Evolutionary conservation across 2,888 invertebrate genomes (phyloP), one percentile per base, ranked within the genome.

Genomic region (Cremastinae sp.): DNA sequence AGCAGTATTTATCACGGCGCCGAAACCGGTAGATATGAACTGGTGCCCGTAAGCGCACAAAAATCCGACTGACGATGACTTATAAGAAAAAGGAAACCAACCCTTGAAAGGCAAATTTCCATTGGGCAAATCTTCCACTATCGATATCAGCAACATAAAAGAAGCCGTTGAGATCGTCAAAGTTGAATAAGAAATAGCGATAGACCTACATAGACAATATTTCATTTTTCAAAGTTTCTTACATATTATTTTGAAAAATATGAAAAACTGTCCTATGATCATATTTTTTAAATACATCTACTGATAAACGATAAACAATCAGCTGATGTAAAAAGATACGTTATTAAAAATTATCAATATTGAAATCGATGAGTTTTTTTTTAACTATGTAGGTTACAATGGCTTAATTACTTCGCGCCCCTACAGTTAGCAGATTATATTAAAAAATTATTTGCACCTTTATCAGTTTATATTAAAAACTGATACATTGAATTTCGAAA

Each of bases 31-130:
- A 5, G 79, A 56, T 0, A 81, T 10, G 8, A 66, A 10, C 51
- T 82, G 81, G 22, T 79, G 75, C 43, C 65, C 1, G 12, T 74
- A 79, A n/a, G 76, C 71, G 5, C 66, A 18, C 61, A 69, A 71
- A 9, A 65, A 82, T 18, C 65, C 20, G 8, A 34, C 14, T 8
- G 65, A 36, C 4, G 56, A 47, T 14, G 69, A 56, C 18, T 81
- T 75, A 41, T 47, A 8, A 34, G 62, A 64, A 18, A 79, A 83
- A 0, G 83, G 83, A 10, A 82, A 20, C 83, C 80, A 82, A 38
- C 69, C 78, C n/a, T 76, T 78, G 54, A 71, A 80, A 1, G 82
- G 77, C 22, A 83, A 68, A 8, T 43, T 71, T 22, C 78, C 51
- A 9, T 74, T 49, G 3, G 59, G 71, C 8, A 78, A 36, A 12